These are phyloP conservation scores for Acridotheres tristis DNA, from an alignment of 2,797 vertebrate genomes.

Conservation along the genomic window DNA sequence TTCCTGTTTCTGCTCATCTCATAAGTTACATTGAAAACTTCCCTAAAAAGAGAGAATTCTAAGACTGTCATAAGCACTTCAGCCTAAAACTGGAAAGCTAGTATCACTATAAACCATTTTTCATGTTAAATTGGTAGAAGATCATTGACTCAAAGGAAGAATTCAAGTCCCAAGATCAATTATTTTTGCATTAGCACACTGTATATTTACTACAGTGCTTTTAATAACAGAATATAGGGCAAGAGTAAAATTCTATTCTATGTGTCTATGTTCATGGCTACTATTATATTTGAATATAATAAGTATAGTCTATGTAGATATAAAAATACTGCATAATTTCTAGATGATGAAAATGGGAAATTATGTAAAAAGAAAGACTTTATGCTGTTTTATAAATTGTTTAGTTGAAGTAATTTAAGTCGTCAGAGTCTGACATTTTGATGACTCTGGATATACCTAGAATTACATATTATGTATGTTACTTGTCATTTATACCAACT, in stretches of 20 bases:
- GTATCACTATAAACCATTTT: background rate
- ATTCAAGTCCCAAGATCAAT: background rate
- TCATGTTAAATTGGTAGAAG: background rate
- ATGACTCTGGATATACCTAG: background rate
- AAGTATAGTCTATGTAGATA: background rate
- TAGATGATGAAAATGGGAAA: background rate
- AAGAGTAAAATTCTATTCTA: background rate
- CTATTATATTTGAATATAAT: background rate
- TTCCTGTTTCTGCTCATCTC: background rate
- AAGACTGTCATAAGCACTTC: background rate
- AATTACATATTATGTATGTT: background rate
- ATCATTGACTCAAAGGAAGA: background rate
- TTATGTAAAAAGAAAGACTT: background rate
- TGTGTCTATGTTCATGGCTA: background rate
- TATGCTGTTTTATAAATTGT: background rate
- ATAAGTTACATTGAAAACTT: background rate
- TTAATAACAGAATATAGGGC: background rate
- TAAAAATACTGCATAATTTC: background rate
- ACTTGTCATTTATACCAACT: background rate
- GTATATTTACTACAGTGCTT: background rate
- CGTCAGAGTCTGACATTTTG: background rate
- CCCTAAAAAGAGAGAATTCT: background rate
- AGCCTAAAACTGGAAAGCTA: background rate
- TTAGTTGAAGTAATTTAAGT: background rate
- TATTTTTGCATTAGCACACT: background rate